Evolutionary conservation across 2,888 invertebrate species (phyloP).

Genomic region (Tipula vernalis): DNA sequence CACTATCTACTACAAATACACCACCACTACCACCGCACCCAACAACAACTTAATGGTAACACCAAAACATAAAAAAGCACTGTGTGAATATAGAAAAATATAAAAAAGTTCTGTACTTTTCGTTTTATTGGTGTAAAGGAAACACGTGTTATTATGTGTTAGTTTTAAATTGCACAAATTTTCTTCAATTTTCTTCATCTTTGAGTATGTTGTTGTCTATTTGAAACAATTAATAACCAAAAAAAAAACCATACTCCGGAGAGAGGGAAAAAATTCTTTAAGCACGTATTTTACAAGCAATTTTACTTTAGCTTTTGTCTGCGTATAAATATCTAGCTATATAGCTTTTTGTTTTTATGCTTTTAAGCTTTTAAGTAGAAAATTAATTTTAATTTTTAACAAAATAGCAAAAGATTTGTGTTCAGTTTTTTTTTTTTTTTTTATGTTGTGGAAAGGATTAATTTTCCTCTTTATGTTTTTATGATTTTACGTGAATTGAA

Average conservation of each 20-base stretch:
- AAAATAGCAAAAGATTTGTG: neutral
- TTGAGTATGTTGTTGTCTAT: neutral
- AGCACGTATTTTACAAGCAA: neutral
- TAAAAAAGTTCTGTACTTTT: neutral
- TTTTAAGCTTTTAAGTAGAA: neutral
- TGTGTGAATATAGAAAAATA: neutral
- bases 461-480: neutral
- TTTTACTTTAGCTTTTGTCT: neutral
- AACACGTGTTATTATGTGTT: neutral
- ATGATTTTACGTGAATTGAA: neutral
- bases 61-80: neutral
- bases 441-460: neutral
- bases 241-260: neutral
- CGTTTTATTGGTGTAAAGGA: neutral
- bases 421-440: neutral
- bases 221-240: neutral
- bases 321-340: neutral
- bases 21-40: neutral
- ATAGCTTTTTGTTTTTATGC: neutral
- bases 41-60: neutral
- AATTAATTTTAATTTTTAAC: neutral
- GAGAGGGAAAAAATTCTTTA: neutral
- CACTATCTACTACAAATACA: neutral
- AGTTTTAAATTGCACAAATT: neutral
- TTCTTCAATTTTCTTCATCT: neutral